phyloP scores from a whole-genome alignment of 2,113 vertebrate genomes.

The Tachuris rubrigastra region DNA sequence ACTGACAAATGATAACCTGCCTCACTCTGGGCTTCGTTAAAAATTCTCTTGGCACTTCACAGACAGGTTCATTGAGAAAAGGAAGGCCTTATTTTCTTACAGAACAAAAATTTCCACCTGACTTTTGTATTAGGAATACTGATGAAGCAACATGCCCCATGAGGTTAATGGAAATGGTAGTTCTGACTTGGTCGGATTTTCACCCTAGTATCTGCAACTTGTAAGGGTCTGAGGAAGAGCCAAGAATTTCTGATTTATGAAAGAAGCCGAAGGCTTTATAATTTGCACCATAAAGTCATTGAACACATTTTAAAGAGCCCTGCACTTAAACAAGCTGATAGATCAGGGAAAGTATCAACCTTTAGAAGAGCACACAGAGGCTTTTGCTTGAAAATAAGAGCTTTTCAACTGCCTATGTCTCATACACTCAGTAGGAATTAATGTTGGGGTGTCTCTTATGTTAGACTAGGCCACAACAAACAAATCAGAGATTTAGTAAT shows the following conservation, averaged over 20 bases:
- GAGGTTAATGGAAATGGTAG: background rate
- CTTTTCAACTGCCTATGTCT: background rate
- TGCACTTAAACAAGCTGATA: background rate
- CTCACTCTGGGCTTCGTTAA: background rate
- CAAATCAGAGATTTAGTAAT: background rate
- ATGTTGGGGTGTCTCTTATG: background rate
- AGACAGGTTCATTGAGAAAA: background rate
- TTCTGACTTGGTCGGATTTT: background rate
- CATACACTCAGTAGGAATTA: background rate
- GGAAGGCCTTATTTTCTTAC: background rate
- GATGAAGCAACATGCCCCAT: background rate
- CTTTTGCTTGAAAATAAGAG: background rate
- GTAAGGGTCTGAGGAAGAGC: background rate
- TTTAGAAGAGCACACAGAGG: background rate
- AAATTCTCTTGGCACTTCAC: background rate
- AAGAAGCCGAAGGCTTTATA: background rate
- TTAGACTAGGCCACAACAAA: background rate
- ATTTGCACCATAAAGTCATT: background rate
- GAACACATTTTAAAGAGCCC: background rate
- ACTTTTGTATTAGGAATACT: background rate
- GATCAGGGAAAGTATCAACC: background rate
- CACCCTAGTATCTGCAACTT: background rate
- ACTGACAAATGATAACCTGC: background rate
- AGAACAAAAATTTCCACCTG: background rate
- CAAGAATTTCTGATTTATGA: background rate